Evolutionary conservation across 1,140 invertebrate species (phyloP).

Genomic region (Choristoneura fumiferana): DNA sequence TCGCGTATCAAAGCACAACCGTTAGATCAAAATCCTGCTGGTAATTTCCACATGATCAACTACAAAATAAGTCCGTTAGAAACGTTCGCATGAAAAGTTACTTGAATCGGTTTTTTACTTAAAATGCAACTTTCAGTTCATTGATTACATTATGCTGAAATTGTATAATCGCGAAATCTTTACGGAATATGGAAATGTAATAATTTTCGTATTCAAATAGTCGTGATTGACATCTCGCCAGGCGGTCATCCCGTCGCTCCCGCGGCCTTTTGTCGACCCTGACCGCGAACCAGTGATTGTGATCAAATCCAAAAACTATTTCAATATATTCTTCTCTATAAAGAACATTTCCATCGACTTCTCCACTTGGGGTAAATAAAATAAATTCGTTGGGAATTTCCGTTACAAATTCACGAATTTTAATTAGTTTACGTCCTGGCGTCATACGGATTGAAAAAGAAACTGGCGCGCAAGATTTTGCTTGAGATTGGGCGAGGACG

Average conservation of each 20-base stretch:
- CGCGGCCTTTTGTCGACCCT: slow-evolving; percentile 57
- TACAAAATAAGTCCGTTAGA: slow-evolving; percentile 43
- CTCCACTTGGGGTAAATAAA: slow-evolving; percentile 17
- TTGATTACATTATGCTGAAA: slow-evolving; percentile 58
- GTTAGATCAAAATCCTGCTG: slow-evolving; percentile 35
- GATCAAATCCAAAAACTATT: slow-evolving; percentile 57
- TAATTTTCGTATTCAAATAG: slow-evolving; percentile 71
- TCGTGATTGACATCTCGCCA: slow-evolving; percentile 71
- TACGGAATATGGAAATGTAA: slow-evolving; percentile 60
- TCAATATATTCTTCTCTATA: slow-evolving; percentile 35
- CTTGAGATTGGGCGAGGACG: not conserved
- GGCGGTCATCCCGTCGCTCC: slow-evolving; percentile 64
- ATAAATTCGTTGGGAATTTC: slow-evolving; percentile 34
- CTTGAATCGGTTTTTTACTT: slow-evolving; percentile 44
- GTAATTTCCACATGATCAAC: slow-evolving; percentile 53
- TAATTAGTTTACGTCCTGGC: slow-evolving; percentile 9
- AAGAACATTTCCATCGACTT: slow-evolving; percentile 28
- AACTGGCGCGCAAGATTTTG: not conserved
- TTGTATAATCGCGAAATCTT: slow-evolving; percentile 67
- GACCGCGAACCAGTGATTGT: slow-evolving; percentile 61
- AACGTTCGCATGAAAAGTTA: slow-evolving; percentile 37
- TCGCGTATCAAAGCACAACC: slow-evolving; percentile 12
- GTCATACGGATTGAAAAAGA: slow-evolving; percentile 1
- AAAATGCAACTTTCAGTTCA: slow-evolving; percentile 58
- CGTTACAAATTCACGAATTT: slow-evolving; percentile 37